Evolutionary conservation across 2,797 vertebrate genomes (phyloP), one percentile per base, ranked within the genome.

Genomic region (Dendrocincla tyrannina): DNA sequence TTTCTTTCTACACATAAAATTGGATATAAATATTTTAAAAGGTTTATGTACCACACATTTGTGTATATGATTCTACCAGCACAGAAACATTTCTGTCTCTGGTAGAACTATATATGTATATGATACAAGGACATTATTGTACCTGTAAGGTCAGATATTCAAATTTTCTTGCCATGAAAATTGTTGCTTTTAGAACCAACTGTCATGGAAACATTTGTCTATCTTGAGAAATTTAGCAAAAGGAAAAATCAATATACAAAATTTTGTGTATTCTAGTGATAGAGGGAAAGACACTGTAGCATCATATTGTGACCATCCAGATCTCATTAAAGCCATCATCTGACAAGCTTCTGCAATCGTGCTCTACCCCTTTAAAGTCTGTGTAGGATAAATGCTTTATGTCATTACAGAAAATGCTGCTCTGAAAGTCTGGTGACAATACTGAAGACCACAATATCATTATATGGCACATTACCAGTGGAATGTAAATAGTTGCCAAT

Each of bases 291-390:
- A 85, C 37, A 49, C 30, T 59, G 11, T 53, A 84, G 24, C 63
- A 86, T 96, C 89, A 86, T 81, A 92, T 80, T 67, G 74, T 13
- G 46, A 69, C 68, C 89, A 92, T 84, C 79, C 86, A 94, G 39
- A 68, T 85, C 63, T 75, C 44, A 82, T 97, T 95, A 86, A 96
- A 97, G 53, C 28, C 52, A 67, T 64, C 67, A 20, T 83, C 56
- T 83, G 85, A 91, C 62, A 63, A 64, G 24, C 68, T 93, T 39
- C 52, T 74, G 58, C 33, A 91, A 52, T 93, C 67, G 53, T 41
- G 18, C 5, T 86, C 41, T 88, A 85, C 19, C n/a, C 47, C 50
- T 90, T 95, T 78, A 74, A 94, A 92, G 17, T 89, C 90, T 85
- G 42, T 62, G 41, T 67, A 82, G 91, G 62, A 78, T 80, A 75